Evolutionary conservation across 2,888 invertebrate genomes (phyloP).

Genomic region (Drosophila mimetica): DNA sequence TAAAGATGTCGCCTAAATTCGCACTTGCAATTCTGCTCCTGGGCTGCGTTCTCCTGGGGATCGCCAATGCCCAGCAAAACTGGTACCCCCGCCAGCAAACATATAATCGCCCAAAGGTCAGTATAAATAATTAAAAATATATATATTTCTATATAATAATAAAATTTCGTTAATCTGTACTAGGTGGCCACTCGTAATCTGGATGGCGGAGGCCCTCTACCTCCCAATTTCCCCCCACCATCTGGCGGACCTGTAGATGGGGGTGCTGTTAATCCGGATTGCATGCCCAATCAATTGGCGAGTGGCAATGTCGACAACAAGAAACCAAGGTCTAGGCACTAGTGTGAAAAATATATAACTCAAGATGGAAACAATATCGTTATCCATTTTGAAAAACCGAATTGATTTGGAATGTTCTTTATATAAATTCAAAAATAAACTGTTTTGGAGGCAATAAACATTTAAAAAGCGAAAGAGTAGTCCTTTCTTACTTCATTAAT

Average conservation of each 20-base stretch:
- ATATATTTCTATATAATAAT: background rate
- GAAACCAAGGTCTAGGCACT: background rate
- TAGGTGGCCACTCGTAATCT: background rate
- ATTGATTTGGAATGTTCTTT: no score
- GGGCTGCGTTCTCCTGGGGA: conserved; percentile 8
- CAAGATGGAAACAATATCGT: no score
- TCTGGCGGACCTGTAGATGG: background rate
- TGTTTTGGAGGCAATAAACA: no score
- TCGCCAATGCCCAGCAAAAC: background rate
- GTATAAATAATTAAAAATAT: background rate
- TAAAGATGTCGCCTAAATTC: conserved; percentile 5
- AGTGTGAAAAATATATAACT: no score
- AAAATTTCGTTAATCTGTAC: background rate
- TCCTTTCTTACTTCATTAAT: no score
- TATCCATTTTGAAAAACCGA: no score
- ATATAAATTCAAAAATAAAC: no score
- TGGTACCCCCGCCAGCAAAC: background rate
- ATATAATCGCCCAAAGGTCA: background rate
- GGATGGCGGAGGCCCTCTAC: background rate
- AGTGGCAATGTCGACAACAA: background rate
- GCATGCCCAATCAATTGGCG: conserved; percentile 1
- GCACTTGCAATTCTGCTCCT: conserved; percentile 3
- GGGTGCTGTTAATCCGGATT: background rate
- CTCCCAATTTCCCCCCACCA: conserved; percentile 1
- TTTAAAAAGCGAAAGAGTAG: no score